Percentiles rank a stretch among this genome's conserved stretches.
phyloP scores from a whole-genome alignment of 2,888 invertebrate species.

The Slavum lentiscoides region DNA sequence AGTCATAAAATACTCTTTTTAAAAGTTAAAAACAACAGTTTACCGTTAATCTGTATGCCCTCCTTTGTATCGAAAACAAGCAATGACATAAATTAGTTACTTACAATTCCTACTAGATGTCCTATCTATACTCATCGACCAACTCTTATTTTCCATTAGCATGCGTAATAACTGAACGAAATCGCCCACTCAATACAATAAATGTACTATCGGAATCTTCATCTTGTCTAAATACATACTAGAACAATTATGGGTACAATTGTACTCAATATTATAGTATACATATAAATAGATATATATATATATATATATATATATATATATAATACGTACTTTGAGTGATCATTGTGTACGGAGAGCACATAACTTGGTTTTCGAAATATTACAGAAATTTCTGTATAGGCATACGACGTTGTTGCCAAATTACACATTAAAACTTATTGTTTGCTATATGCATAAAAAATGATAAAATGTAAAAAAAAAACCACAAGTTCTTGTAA shows the following conservation, averaged over 20 bases:
- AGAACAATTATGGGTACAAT: too few species aligned
- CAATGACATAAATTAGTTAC: constrained; percentile 56
- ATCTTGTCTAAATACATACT: constrained; percentile 71
- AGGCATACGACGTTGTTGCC: constrained; percentile 40
- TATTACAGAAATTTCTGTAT: constrained; percentile 36
- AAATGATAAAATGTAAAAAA: constrained; percentile 46
- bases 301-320: too few species aligned
- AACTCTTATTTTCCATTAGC: constrained; percentile 90
- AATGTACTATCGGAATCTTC: constrained; percentile 95
- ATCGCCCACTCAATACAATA: constrained; percentile 93
- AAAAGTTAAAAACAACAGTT: background rate
- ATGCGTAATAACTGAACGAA: constrained; percentile 92
- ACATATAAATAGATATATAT: constrained; percentile 35
- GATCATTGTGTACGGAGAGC: constrained; percentile 15
- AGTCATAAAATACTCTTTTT: constrained; percentile 15
- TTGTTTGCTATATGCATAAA: constrained; percentile 43
- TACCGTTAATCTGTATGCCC: background rate
- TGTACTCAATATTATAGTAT: constrained; percentile 39
- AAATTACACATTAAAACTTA: constrained; percentile 41
- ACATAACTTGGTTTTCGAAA: constrained; percentile 32
- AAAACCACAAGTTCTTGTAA: constrained; percentile 41
- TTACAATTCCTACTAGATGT: constrained; percentile 91
- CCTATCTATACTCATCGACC: constrained; percentile 98
- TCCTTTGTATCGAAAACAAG: background rate
- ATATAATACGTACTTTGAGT: constrained; percentile 51